Conservation (phyloP, 2,113 vertebrate genomes). For the Bagarius yarrelli region DNA sequence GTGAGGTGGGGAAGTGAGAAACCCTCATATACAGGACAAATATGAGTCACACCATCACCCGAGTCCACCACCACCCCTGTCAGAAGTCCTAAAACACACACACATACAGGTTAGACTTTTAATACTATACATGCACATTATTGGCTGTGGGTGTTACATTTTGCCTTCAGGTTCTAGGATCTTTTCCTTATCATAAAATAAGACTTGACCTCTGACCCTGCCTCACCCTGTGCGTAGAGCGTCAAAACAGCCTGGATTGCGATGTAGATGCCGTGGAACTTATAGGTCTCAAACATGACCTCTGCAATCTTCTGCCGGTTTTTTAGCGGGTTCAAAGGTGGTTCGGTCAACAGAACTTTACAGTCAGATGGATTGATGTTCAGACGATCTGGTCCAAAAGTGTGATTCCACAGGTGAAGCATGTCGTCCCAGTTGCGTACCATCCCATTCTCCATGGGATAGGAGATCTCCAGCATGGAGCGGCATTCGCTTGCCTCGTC, state of each 20-base stretch:
- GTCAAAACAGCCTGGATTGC: conserved; percentile 97
- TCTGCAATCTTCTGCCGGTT: conserved; percentile 96
- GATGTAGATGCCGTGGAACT: conserved; percentile 93
- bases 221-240: conserved; percentile 92
- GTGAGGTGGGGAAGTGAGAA: conserved; percentile 96
- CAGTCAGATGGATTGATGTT: conserved; percentile 86
- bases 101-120: not conserved
- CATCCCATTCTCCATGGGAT: conserved; percentile 98
- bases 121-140: not conserved
- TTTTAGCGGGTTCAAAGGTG: conserved; percentile 95
- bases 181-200: not conserved
- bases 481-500: conserved; percentile 94
- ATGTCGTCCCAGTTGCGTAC: conserved; percentile 97
- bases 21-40: conserved; percentile 97
- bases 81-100: conserved; percentile 77
- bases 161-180: not conserved
- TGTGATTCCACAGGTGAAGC: conserved; percentile 97
- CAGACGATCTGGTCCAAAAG: conserved; percentile 89
- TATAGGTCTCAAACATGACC: conserved; percentile 98
- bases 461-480: conserved; percentile 93
- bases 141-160: no score
- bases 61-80: conserved; percentile 97
- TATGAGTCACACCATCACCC: conserved; percentile 95
- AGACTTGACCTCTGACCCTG: not conserved
- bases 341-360: conserved; percentile 95